Base-by-base conservation (phyloP, 2,888 invertebrate genomes). In the Eledona agricola region DNA sequence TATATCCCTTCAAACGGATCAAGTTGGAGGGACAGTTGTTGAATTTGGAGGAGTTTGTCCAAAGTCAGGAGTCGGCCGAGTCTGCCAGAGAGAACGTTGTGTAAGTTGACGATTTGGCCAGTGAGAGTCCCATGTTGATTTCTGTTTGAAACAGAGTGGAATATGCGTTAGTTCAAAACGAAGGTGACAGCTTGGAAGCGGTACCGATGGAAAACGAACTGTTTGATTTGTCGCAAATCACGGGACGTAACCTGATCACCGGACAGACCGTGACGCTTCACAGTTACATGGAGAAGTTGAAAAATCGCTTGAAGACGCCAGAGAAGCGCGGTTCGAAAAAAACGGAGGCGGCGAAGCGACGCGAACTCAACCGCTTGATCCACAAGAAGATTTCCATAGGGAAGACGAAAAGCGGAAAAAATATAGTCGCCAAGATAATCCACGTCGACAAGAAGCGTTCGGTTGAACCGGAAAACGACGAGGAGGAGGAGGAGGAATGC, bases 331-430 rank as follows among this genome's bases (percentile, higher is more conserved):
- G n/a, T 7, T n/a, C 16, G 2, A 3, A 10, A 2, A 49, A 25
- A 22, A 38, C 11, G n/a, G 37, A 47, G 7, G 20, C 35, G 2
- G 6, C 10, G 1, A 23, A 20, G 9, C 34, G 9, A 17, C 37
- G 28, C 2, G 51, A 58, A 10, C 38, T 68, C 10, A 62, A 51
- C 29, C 54, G 58, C 6, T 58, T 70, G 4, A 55, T 71, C 19
- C 64, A 71, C 37, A 69, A 60, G 43, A 70, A 67, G 56, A 57
- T 71, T 4, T 51, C 61, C 2, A 59, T 71, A 9, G 69, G 69
- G 1, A 61, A 59, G 35, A 69, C 68, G 1, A 38, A 54, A 3
- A 62, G 56, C 9, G 71, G 71, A 3, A 67, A 67, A 32, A 57
- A 55, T 20, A 52, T 71, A 3, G 53, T 71, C 4, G 70, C 65